Base-by-base conservation (phyloP, 2,888 invertebrate genomes). In the Trissonchulus latispiculum region DNA sequence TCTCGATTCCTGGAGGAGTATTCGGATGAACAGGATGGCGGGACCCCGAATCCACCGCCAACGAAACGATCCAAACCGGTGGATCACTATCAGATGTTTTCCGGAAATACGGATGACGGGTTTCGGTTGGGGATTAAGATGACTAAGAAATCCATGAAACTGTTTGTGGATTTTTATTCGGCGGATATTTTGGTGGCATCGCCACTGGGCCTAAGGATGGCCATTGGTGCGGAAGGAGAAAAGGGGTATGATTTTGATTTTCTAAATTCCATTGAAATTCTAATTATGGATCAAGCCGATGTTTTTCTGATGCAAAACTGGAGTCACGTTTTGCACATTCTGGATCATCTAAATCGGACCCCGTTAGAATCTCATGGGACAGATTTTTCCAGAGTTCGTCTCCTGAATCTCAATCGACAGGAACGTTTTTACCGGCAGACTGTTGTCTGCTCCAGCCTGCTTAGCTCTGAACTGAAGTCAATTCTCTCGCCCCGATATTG, bases 151-250 rank as follows among this genome's bases (percentile, higher is more conserved):
- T 90, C 90, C 70, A 85, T 99, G 35, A 94, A 95, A 87, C 84
- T 99, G 0, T 99, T 92, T 83, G 89, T 93, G 0, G 91, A 93
- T 78, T 96, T 97, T 84, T 95, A 95, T 84, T 88, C 90, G 1
- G 91, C 96, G 0, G 99, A 99, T 82, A 92, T 99, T 77, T 90
- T 99, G 76, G 88, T 99, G 67, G 91, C 95, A 0, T 97, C 97
- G 0, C 95, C 97, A 0, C 86, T 99, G 8, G 97, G 96, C 0
- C 85, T 99, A 28, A 87, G 96, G 72, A 90, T 91, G 85, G 88
- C 93, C 73, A 89, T 96, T 23, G 95, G 94, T 0, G 91, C 91
- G 0, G 91, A 91, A 78, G 92, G 91, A 0, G 68, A 72, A 29
- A 72, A 72, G 61, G 37, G 36, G 2, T 78, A 72, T 59, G 76